phyloP scores from a whole-genome alignment of 1,140 invertebrate genomes.

The Rhagoletis zephyria region DNA sequence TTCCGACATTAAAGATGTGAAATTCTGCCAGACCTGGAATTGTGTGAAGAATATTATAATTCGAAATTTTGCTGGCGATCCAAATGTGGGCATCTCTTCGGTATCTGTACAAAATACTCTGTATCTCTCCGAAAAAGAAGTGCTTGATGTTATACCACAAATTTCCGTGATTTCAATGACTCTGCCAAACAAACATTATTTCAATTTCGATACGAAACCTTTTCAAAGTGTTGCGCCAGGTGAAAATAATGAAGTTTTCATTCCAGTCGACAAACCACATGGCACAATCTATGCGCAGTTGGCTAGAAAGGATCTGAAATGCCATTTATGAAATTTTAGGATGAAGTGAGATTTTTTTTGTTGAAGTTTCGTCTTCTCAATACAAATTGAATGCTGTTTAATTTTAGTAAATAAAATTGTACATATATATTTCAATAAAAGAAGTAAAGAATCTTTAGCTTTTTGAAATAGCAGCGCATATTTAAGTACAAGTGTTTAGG shows the following conservation, averaged over 20 bases:
- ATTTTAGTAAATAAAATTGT: not conserved
- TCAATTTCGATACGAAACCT: conserved; percentile 81
- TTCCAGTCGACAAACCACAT: conserved; percentile 83
- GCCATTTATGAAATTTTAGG: conserved; percentile 64
- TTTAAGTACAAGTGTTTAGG: not conserved
- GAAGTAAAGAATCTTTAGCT: not conserved
- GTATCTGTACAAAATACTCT: conserved; percentile 85
- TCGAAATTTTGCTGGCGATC: conserved; percentile 82
- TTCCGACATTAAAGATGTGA: conserved; percentile 76
- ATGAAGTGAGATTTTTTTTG: not conserved
- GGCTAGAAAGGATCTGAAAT: conserved; percentile 75
- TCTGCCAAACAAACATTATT: conserved; percentile 87
- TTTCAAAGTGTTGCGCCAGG: conserved; percentile 78
- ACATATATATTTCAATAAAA: not conserved
- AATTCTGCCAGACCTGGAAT: conserved; percentile 80
- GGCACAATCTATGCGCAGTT: conserved; percentile 83
- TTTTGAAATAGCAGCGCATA: not conserved
- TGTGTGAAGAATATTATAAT: conserved; percentile 81
- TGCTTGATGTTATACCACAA: conserved; percentile 79
- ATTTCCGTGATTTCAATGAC: conserved; percentile 81
- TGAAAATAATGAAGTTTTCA: conserved; percentile 80
- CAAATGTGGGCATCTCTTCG: conserved; percentile 79
- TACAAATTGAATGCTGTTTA: not conserved
- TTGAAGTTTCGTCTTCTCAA: not conserved
- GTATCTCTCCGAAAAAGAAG: conserved; percentile 79